Percentiles rank a stretch among this genome's conserved stretches.
Evolutionary conservation across 2,797 vertebrate genomes (phyloP).

Genomic region (Sebastes oblongus): DNA sequence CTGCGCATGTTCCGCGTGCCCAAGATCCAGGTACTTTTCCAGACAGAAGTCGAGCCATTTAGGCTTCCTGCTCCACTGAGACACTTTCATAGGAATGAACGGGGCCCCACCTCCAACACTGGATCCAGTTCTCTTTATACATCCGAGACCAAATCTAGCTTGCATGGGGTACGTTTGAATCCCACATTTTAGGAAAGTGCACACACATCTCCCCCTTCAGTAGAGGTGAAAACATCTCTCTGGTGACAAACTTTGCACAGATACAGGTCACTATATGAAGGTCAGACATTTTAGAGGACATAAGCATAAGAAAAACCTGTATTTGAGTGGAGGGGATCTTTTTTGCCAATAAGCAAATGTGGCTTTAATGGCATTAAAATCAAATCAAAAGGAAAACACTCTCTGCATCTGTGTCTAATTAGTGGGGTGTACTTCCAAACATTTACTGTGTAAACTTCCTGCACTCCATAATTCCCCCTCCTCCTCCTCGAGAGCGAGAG

Average conservation of each 20-base stretch:
- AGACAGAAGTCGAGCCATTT: no score
- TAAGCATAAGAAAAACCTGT: background rate
- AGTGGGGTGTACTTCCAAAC: background rate
- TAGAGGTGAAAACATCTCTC: background rate
- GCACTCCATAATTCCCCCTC: background rate
- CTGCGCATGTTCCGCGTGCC: rapidly evolving
- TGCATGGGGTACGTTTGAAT: background rate
- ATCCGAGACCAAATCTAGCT: background rate
- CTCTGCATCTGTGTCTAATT: background rate
- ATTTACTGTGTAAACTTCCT: background rate
- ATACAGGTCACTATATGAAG: background rate
- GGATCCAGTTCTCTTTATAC: no score
- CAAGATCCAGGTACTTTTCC: no score
- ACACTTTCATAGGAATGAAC: no score
- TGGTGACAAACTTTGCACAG: background rate
- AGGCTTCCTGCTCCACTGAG: no score
- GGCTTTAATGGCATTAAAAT: background rate
- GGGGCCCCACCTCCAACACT: no score
- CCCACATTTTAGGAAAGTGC: no score
- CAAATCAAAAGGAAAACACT: background rate
- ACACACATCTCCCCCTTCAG: background rate
- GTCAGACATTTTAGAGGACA: background rate
- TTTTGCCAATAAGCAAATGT: background rate
- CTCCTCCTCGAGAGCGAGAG: background rate
- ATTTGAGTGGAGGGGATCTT: background rate